These are phyloP conservation scores for Protonibea diacanthus DNA, from an alignment of 2,797 vertebrate species.

Conservation along the genomic window DNA sequence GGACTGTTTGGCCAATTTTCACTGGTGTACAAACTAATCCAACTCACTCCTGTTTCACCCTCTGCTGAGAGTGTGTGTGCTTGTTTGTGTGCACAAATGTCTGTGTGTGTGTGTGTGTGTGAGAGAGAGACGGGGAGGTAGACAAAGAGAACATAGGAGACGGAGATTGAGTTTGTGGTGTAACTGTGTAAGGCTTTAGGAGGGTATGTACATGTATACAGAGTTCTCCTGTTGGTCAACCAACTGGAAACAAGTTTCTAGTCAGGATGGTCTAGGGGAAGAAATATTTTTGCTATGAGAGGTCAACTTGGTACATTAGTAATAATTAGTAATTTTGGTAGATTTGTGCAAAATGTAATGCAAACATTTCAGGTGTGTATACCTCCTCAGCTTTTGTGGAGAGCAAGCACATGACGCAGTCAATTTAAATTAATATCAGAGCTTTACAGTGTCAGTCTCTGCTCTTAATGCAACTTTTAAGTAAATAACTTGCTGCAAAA, in stretches of 20 bases:
- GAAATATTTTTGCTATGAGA: neutral
- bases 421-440: neutral
- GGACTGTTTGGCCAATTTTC: constrained; percentile 88
- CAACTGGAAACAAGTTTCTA: constrained; percentile 13
- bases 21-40: constrained; percentile 87
- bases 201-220: constrained; percentile 17
- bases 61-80: constrained; percentile 55
- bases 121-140: constrained; percentile 1
- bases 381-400: neutral
- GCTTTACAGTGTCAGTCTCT: too few relatives aligned
- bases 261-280: neutral
- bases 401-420: neutral
- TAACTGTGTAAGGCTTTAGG: constrained; percentile 10
- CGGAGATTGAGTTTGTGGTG: constrained; percentile 46
- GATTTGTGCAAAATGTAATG: neutral
- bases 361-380: neutral
- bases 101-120: constrained; percentile 32
- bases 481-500: neutral
- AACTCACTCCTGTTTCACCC: constrained; percentile 77
- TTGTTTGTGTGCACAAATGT: constrained; percentile 47
- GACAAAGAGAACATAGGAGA: constrained; percentile 35
- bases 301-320: neutral
- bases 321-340: too few relatives aligned
- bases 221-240: constrained; percentile 3
- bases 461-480: neutral